These are phyloP conservation scores for Phania funesta DNA, from an alignment of 2,888 invertebrate species.

Conservation along the genomic window DNA sequence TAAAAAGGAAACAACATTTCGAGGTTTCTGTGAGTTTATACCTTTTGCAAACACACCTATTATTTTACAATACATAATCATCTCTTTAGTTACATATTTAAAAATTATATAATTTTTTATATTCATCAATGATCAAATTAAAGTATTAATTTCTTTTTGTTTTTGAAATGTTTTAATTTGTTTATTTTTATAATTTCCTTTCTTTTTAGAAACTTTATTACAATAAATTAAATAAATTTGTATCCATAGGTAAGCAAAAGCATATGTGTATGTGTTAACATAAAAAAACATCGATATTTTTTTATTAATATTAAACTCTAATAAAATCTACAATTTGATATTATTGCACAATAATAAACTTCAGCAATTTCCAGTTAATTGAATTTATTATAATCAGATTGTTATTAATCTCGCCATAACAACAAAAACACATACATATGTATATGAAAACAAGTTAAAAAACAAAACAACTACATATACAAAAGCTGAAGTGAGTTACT, in stretches of 20 bases:
- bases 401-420: constrained; percentile 31
- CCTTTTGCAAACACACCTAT: too few species aligned
- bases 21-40: too few species aligned
- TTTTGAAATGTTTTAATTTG: neutral
- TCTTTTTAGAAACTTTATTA: too few species aligned
- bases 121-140: too few species aligned
- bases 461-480: neutral
- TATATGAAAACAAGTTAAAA: neutral
- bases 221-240: neutral
- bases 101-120: too few species aligned
- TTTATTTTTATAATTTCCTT: too few species aligned
- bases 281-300: neutral
- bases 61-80: too few species aligned
- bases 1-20: too few species aligned
- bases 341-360: constrained; percentile 41
- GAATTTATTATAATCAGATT: constrained; percentile 52
- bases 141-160: too few species aligned
- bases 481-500: neutral
- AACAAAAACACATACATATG: neutral
- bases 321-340: constrained; percentile 18
- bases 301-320: neutral
- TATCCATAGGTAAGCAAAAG: too few species aligned
- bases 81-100: too few species aligned
- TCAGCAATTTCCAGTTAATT: constrained; percentile 56
- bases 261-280: neutral